phyloP scores from a whole-genome alignment of 1,140 invertebrate species.

The Drosophila equinoxialis region DNA sequence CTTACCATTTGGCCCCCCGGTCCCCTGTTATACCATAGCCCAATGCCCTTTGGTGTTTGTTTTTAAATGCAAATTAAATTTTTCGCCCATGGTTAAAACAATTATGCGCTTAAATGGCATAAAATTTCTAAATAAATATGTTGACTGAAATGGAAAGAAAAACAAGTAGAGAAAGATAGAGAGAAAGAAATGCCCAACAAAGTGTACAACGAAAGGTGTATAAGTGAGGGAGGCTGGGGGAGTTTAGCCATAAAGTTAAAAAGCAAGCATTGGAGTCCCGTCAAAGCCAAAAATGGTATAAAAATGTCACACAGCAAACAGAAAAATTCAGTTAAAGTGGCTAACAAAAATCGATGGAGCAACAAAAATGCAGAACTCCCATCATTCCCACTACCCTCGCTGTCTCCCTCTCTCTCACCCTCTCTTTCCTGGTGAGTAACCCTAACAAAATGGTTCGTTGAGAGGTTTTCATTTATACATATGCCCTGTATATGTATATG shows the following conservation, averaged over 20 bases:
- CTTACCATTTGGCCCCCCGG: neutral
- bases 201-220: neutral
- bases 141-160: conserved; percentile 13
- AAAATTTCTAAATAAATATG: conserved; percentile 77
- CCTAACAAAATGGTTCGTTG: conserved; percentile 4
- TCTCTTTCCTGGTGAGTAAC: neutral
- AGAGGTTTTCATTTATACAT: neutral
- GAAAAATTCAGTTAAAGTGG: conserved; percentile 42
- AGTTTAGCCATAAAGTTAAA: neutral
- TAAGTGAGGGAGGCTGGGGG: neutral
- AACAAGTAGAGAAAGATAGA: neutral
- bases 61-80: conserved; percentile 63
- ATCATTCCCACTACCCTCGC: neutral
- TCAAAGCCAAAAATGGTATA: neutral
- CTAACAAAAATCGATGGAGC: conserved; percentile 46
- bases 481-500: neutral
- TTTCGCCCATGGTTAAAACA: conserved; percentile 61
- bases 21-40: neutral
- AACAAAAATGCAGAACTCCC: conserved; percentile 30
- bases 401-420: neutral
- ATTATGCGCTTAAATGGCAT: conserved; percentile 74
- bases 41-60: conserved; percentile 7
- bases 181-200: neutral
- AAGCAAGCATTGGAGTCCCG: neutral
- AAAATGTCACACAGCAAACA: conserved; percentile 10